phyloP scores from a whole-genome alignment of 2,888 invertebrate genomes.

The Leucania comma region DNA sequence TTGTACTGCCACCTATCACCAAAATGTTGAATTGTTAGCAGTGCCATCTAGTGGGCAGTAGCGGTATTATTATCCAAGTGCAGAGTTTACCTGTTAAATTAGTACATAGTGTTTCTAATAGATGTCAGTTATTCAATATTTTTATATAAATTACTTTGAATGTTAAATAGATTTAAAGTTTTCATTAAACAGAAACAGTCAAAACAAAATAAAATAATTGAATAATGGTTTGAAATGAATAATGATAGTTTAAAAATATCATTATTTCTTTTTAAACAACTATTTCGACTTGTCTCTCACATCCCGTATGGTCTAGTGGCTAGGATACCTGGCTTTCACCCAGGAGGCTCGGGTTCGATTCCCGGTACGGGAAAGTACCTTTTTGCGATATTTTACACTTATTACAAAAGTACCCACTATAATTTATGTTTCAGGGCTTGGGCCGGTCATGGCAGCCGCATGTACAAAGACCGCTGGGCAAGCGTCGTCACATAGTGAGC shows the following conservation, averaged over 20 bases:
- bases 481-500: no score
- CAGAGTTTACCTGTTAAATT: background rate
- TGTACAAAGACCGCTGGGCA: no score
- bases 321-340: conserved; percentile 93
- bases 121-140: conserved; percentile 18
- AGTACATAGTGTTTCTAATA: conserved; percentile 4
- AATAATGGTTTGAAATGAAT: background rate
- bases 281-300: background rate
- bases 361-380: conserved; percentile 91
- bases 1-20: conserved; percentile 43
- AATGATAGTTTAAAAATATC: background rate
- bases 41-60: conserved; percentile 43
- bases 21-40: background rate
- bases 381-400: conserved; percentile 56
- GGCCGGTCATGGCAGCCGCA: no score
- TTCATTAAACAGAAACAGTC: background rate
- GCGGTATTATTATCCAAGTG: background rate
- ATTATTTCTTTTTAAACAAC: background rate
- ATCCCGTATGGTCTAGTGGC: conserved; percentile 92
- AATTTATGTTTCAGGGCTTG: no score
- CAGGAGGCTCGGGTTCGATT: conserved; percentile 94
- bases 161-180: background rate
- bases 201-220: background rate
- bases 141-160: no score
- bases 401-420: background rate